Base-by-base conservation (phyloP, 2,888 invertebrate species). In the Zygothrica quintamaculata region DNA sequence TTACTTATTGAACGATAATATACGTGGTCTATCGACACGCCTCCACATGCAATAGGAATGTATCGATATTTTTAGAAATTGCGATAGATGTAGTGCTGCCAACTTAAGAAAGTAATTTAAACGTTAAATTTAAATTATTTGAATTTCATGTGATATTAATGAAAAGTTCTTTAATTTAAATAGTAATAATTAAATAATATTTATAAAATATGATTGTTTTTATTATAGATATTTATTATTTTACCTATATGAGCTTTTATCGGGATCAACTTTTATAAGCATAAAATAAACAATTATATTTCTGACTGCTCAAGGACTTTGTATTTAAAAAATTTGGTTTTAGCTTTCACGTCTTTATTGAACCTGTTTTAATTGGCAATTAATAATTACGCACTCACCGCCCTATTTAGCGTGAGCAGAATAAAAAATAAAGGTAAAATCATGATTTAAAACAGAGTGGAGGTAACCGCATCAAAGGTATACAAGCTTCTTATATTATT, bases 331-430 rank as follows among this genome's bases (percentile, higher is more conserved):
- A 12, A 13, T 0, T 7, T 33, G 51, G 47, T 7, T 5, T 5
- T 47, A 44, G 51, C 65, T 65, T 65, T 71, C 68, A 86, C 77
- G 61, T 56, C 68, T 84, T 77, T n/a, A 72, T 76, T 66, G 58
- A 15, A 50, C 46, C 46, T 67, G 62, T 69, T 78, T 81, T 81
- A 81, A 81, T 87, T 87, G 82, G 48, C 82, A 84, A 87, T 84
- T 84, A 74, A 81, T 62, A 81, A 80, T 84, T 81, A 84, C 74
- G 67, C 69, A 68, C 65, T 84, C 65, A 26, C 67, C 84, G 76
- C 84, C 74, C 65, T 42, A 55, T 67, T 68, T 53, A 48, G 43
- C 22, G 47, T 46, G 25, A 42, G 39, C 29, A 42, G 36, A n/a
- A n/a, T n/a, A n/a, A 39, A 25, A 25, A 59, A 52, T 22, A n/a